Evolutionary conservation across 2,888 invertebrate species (phyloP).

Genomic region (Eupithecia pulchellata): DNA sequence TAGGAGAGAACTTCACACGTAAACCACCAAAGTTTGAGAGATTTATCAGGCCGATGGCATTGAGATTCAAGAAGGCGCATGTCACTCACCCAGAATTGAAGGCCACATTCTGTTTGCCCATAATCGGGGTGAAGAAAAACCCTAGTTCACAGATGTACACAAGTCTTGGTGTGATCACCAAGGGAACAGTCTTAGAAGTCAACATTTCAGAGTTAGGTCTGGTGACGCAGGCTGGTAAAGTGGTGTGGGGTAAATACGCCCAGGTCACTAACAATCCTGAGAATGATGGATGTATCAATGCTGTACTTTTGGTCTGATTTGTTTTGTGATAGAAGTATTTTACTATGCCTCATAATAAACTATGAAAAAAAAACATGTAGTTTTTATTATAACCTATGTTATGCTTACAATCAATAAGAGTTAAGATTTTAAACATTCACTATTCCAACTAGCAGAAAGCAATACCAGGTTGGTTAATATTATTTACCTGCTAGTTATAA

Average conservation of each 20-base stretch:
- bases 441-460: not conserved
- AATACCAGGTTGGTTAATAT: not conserved
- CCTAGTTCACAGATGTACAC: slow-evolving; percentile 99
- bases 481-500: not conserved
- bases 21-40: slow-evolving; percentile 99
- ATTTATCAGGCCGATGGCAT: slow-evolving; percentile 98
- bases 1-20: slow-evolving; percentile 98
- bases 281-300: slow-evolving; percentile 99
- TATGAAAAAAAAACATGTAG: slow-evolving; percentile 41
- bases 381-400: not conserved
- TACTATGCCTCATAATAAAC: slow-evolving; percentile 47
- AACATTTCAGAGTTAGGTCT: slow-evolving; percentile 99
- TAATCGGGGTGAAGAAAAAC: slow-evolving; percentile 99
- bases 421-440: not conserved
- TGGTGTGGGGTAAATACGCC: slow-evolving; percentile 99
- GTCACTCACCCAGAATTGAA: slow-evolving; percentile 99
- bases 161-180: slow-evolving; percentile 98
- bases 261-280: slow-evolving; percentile 99
- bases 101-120: slow-evolving; percentile 98
- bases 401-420: not conserved
- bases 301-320: slow-evolving; percentile 95
- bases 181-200: slow-evolving; percentile 98
- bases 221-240: slow-evolving; percentile 99
- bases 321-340: slow-evolving; percentile 55
- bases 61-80: slow-evolving; percentile 98